Evolutionary conservation across 2,888 invertebrate species (phyloP).

Genomic region (Drosophila multiciliata): DNA sequence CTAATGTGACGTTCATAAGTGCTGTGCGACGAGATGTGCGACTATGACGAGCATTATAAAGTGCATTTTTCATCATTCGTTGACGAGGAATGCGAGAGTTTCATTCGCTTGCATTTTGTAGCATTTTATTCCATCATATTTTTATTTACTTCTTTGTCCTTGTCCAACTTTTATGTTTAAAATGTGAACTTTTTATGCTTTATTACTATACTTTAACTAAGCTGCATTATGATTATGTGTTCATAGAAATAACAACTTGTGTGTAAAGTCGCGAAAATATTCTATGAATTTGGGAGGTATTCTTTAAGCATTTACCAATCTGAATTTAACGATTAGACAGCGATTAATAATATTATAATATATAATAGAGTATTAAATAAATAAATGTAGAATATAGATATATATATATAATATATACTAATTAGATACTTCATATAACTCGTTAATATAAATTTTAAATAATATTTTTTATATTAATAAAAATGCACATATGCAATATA

Average conservation of each 20-base stretch:
- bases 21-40: conserved; percentile 67
- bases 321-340: neutral
- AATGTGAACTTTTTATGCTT: conserved; percentile 1
- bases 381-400: too few relatives aligned
- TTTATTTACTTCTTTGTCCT: conserved; percentile 1
- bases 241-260: neutral
- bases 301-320: neutral
- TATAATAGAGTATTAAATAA: too few relatives aligned
- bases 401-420: too few relatives aligned
- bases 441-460: neutral
- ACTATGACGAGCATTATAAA: conserved; percentile 72
- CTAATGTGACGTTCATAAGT: conserved; percentile 78
- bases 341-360: too few relatives aligned
- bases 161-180: neutral
- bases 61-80: conserved; percentile 73
- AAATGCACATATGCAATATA: neutral
- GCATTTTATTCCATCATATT: conserved; percentile 15
- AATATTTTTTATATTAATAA: neutral
- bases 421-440: neutral
- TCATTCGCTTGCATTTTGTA: conserved; percentile 15
- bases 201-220: neutral
- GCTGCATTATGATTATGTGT: neutral
- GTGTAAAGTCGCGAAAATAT: too few relatives aligned
- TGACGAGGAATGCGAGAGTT: conserved; percentile 38
- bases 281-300: neutral